Percentiles rank a stretch among this genome's conserved stretches.
These are phyloP conservation scores for Axinella damicornis DNA, from an alignment of 37 sponge, comb jelly and placozoan species.

Conservation along the genomic window DNA sequence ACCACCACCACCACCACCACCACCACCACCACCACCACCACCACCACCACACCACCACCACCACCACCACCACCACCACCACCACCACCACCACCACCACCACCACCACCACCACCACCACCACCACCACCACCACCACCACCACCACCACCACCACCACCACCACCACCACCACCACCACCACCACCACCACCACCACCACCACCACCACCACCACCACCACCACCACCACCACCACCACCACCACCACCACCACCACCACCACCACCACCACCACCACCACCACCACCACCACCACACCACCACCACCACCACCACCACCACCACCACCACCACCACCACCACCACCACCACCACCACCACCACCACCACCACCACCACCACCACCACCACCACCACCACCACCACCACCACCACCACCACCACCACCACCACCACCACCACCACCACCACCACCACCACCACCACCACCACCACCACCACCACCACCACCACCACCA, in stretches of 20 bases:
- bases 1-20: constrained; percentile 4
- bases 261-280: background rate
- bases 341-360: background rate
- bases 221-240: background rate
- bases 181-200: background rate
- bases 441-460: background rate
- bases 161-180: background rate
- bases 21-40: constrained; percentile 24
- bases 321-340: background rate
- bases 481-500: background rate
- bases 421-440: background rate
- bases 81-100: background rate
- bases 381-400: background rate
- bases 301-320: no score
- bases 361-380: background rate
- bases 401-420: background rate
- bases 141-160: background rate
- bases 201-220: background rate
- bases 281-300: no score
- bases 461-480: background rate
- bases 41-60: no score
- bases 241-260: background rate
- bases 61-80: constrained; percentile 24
- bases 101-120: background rate
- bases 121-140: background rate